Conservation (phyloP, 2,888 invertebrate genomes). For the Masnerella sp. region DNA sequence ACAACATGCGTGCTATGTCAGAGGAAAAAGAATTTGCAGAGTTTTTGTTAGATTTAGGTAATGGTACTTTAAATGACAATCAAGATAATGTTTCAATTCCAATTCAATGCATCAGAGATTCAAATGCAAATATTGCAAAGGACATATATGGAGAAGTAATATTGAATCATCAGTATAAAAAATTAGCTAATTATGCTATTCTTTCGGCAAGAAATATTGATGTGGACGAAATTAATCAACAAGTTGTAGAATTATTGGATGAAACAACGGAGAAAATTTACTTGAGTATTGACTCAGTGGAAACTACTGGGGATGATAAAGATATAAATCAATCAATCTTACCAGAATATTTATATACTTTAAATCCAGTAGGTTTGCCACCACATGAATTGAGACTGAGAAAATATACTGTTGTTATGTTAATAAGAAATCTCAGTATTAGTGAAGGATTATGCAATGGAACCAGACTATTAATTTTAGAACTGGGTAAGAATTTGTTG, state of each 20-base stretch:
- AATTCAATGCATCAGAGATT: not conserved
- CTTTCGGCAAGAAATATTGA: too few relatives aligned
- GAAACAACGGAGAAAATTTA: not conserved
- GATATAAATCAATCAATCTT: not conserved
- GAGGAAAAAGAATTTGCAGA: not conserved
- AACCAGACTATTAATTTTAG: not conserved
- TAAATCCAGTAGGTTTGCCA: not conserved
- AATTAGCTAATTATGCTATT: not conserved
- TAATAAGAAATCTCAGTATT: not conserved
- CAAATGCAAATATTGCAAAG: not conserved
- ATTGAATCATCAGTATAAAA: not conserved
- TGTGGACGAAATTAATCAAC: constrained; percentile 6
- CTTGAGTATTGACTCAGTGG: not conserved
- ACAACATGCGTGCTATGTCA: too few relatives aligned
- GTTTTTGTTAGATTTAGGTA: constrained; percentile 2
- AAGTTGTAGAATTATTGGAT: not conserved
- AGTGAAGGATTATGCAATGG: constrained; percentile 3
- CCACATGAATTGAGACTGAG: not conserved
- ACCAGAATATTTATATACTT: constrained; percentile 1
- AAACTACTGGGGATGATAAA: not conserved
- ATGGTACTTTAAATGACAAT: constrained; percentile 6
- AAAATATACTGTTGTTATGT: too few relatives aligned
- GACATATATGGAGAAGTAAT: not conserved
- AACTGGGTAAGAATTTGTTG: too few relatives aligned
- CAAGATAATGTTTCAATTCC: not conserved